Evolutionary conservation across 1,140 invertebrate species (phyloP).

Genomic region (Eubasilissa regina): DNA sequence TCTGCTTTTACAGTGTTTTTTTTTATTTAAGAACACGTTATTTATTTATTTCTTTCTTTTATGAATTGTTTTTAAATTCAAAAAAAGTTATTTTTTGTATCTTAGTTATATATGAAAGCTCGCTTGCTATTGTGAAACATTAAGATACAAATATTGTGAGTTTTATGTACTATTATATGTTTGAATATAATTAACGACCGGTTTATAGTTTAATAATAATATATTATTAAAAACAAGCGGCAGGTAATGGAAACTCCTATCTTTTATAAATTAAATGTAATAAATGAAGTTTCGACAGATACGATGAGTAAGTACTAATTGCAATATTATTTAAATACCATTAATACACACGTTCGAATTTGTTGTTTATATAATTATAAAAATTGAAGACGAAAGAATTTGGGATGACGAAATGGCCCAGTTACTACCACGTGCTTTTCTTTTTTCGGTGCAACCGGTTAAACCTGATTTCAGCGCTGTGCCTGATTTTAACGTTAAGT

Average conservation of each 20-base stretch:
- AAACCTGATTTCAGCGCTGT: not conserved
- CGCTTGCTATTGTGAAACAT: not conserved
- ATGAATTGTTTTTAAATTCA: no score
- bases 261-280: conserved; percentile 7
- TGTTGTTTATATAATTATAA: conserved; percentile 37
- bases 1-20: no score
- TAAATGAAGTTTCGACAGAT: conserved; percentile 6
- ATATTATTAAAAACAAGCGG: not conserved
- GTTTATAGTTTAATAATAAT: not conserved
- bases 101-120: no score
- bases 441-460: conserved; percentile 29
- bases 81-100: no score
- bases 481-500: conserved; percentile 15
- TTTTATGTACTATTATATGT: not conserved
- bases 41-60: no score
- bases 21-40: no score
- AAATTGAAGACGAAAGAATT: conserved; percentile 36
- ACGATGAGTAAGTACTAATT: not conserved
- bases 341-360: conserved; percentile 4
- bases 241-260: not conserved
- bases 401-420: conserved; percentile 26
- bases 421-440: conserved; percentile 23
- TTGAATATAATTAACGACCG: not conserved
- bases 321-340: conserved; percentile 8
- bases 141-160: not conserved